phyloP scores from a whole-genome alignment of 2,113 vertebrate species.

The Herpetotheres cachinnans region DNA sequence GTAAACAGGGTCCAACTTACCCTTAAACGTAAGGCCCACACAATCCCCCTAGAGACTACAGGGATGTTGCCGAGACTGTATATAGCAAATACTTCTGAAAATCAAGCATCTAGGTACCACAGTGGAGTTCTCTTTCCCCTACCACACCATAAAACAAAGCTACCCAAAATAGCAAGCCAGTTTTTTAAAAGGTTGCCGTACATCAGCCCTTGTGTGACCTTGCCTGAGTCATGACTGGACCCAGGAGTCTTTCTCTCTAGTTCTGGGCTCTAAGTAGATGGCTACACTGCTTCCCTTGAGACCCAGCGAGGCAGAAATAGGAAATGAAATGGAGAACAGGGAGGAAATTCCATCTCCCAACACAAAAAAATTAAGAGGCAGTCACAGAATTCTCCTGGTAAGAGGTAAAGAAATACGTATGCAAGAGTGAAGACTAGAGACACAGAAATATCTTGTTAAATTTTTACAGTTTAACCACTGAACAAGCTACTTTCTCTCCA shows the following conservation, averaged over 20 bases:
- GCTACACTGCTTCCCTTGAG: constrained; percentile 19
- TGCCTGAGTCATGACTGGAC: constrained; percentile 14
- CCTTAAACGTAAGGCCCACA: background rate
- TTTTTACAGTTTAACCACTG: constrained; percentile 74
- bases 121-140: background rate
- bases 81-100: background rate
- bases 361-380: constrained; percentile 60
- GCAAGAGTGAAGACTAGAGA: constrained; percentile 54
- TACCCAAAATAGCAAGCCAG: background rate
- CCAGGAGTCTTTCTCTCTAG: constrained; percentile 8
- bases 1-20: background rate
- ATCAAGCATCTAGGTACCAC: background rate
- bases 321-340: constrained; percentile 61
- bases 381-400: constrained; percentile 59
- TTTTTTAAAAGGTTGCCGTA: background rate
- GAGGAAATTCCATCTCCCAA: constrained; percentile 59
- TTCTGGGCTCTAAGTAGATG: constrained; percentile 38
- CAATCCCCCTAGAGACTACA: background rate
- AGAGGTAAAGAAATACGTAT: constrained; percentile 46
- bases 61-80: background rate
- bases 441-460: constrained; percentile 73
- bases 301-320: constrained; percentile 4
- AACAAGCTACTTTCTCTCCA: constrained; percentile 71
- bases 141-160: background rate
- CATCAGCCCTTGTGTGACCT: constrained; percentile 4